Evolutionary conservation across 1,140 invertebrate genomes (phyloP).

Genomic region (Ephestia elutella): DNA sequence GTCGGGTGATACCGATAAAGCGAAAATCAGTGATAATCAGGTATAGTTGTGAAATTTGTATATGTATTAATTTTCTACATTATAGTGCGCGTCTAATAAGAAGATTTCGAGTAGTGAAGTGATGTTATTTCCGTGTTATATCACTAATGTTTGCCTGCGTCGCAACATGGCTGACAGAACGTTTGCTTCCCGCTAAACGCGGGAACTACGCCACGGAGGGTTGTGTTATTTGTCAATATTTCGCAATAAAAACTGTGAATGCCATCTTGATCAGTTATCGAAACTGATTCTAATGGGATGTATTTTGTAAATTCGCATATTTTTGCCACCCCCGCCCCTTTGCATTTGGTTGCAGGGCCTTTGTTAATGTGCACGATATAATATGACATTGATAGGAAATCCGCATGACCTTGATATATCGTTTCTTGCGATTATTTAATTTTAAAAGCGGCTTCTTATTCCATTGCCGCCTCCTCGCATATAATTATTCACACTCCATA

Average conservation of each 20-base stretch:
- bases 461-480: slow-evolving; percentile 56
- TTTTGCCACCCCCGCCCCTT: slow-evolving; percentile 72
- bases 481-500: slow-evolving; percentile 50
- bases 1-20: slow-evolving; percentile 75
- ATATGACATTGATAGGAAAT: slow-evolving; percentile 75
- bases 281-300: slow-evolving; percentile 69
- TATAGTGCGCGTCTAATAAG: slow-evolving; percentile 56
- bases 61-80: slow-evolving; percentile 60
- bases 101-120: slow-evolving; percentile 57
- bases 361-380: slow-evolving; percentile 73
- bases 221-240: slow-evolving; percentile 65
- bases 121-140: slow-evolving; percentile 73
- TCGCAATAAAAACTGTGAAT: slow-evolving; percentile 63
- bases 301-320: slow-evolving; percentile 65
- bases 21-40: slow-evolving; percentile 75
- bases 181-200: slow-evolving; percentile 75
- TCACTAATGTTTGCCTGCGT: slow-evolving; percentile 75
- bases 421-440: slow-evolving; percentile 69
- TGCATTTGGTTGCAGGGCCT: slow-evolving; percentile 71
- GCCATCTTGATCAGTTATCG: slow-evolving; percentile 64
- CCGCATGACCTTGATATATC: slow-evolving; percentile 73
- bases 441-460: slow-evolving; percentile 57
- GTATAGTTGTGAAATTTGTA: slow-evolving; percentile 70
- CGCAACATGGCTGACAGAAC: slow-evolving; percentile 75
- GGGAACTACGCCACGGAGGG: slow-evolving; percentile 73